Evolutionary conservation across 2,113 vertebrate genomes (phyloP).

Genomic region (Notarius lentiginosus): DNA sequence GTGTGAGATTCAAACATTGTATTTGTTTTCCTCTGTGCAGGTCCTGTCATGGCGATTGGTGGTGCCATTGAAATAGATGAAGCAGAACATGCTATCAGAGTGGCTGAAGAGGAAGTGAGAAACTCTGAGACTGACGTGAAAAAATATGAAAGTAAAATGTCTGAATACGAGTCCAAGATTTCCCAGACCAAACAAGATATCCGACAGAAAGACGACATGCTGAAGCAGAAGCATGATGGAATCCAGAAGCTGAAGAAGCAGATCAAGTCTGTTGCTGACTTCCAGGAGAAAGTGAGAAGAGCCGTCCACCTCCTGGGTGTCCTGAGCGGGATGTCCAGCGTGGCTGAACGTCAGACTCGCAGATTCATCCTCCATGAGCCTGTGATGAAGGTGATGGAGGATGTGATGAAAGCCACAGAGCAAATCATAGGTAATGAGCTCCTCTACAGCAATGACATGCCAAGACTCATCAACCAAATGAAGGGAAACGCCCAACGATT

Average conservation of each 20-base stretch:
- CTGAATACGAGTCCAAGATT: neutral
- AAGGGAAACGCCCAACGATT: neutral
- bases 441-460: neutral
- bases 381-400: conserved; percentile 25
- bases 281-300: conserved; percentile 5
- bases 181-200: neutral
- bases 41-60: fast-evolving
- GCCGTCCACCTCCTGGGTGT: neutral
- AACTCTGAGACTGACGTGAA: neutral
- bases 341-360: conserved; percentile 2
- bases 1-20: neutral
- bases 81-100: neutral
- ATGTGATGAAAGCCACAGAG: conserved; percentile 26
- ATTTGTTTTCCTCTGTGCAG: neutral
- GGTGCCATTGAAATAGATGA: fast-evolving
- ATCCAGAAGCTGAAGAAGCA: conserved; percentile 12
- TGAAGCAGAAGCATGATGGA: neutral
- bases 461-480: neutral
- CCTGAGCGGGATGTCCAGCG: conserved; percentile 18
- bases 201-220: neutral
- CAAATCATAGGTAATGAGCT: conserved; percentile 38
- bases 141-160: neutral
- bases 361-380: conserved; percentile 11
- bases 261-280: neutral
- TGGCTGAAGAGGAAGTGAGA: neutral